Evolutionary conservation across 1,140 invertebrate species (phyloP), one percentile per base, ranked within the genome.

Genomic region (Brachionus koreanus): DNA sequence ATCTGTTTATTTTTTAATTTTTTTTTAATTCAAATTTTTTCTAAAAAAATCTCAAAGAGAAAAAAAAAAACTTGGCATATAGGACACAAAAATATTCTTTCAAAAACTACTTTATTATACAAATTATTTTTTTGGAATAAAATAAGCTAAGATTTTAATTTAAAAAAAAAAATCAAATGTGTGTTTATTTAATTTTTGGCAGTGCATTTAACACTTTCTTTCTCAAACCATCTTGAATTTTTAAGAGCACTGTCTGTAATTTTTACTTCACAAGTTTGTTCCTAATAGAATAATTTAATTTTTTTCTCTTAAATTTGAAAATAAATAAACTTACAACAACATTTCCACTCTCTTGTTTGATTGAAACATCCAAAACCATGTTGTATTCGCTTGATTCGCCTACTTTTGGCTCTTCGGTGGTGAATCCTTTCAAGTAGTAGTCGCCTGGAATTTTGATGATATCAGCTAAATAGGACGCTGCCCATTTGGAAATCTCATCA

Each of bases 401-500:
- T 9, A 69, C 35, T 69, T 69, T 69, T 69, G 65, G 65, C 19
- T 69, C 65, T 19, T 69, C 33, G 12, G 65, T 69, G 3, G 33
- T 39, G 19, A 69, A 69, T 19, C 65, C 35, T 69, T 69, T 69
- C 16, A 74, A 46, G 29, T 46, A 74, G 33, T 74, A 74, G 25
- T 74, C 69, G 13, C 69, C 69, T 13, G 69, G 69, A 3, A 74
- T 46, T 74, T 74, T 43, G 33, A 74, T 74, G 1, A 74, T 74
- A 10, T 74, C 69, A n/a, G 69, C 69, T 10, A 74, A 74, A n/a
- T 74, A 74, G 3, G 39, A 19, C 23, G 69, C 69, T 23, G 69
- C 69, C 69, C 69, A 74, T 74, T 74, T 74, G 7, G 69, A 74
- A 5, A 74, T 25, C n/a, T 74, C 69, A 46, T 74, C 69, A 29